phyloP scores from a whole-genome alignment of 2,113 vertebrate species.

The Podocnemis expansa region DNA sequence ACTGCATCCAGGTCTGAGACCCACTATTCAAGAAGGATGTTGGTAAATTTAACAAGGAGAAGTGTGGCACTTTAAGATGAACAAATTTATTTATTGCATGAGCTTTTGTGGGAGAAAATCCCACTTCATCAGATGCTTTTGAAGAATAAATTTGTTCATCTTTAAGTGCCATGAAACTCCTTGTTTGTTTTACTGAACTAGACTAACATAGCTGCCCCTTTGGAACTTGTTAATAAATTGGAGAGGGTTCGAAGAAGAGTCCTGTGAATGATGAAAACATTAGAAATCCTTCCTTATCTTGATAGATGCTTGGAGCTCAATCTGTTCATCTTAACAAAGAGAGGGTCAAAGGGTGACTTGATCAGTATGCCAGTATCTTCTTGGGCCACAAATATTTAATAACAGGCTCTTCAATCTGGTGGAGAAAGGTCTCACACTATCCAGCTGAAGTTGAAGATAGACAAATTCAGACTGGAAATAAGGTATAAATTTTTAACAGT shows the following conservation, averaged over 20 bases:
- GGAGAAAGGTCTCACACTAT: neutral
- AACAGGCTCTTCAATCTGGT: neutral
- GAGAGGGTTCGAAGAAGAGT: neutral
- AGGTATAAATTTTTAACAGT: fast-evolving
- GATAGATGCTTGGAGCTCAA: neutral
- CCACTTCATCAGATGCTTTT: no score
- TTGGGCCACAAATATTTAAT: neutral
- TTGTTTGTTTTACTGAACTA: no score
- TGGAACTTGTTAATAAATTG: no score
- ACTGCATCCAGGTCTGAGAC: neutral
- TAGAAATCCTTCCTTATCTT: neutral
- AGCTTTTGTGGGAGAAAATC: no score
- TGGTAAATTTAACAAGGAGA: no score
- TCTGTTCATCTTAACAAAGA: neutral
- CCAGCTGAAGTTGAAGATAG: neutral
- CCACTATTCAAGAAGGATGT: neutral
- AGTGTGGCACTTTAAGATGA: no score
- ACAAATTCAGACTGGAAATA: neutral
- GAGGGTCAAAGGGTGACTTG: neutral
- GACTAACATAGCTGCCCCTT: no score
- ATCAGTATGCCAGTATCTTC: neutral
- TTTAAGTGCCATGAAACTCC: no score
- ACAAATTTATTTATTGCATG: no score
- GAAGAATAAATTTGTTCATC: no score
- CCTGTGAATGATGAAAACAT: neutral